A percentile compares a stretch with the other conserved stretches of the same genome.
Conservation (phyloP, 2,113 vertebrate genomes). For the Alaudala cheleensis region DNA sequence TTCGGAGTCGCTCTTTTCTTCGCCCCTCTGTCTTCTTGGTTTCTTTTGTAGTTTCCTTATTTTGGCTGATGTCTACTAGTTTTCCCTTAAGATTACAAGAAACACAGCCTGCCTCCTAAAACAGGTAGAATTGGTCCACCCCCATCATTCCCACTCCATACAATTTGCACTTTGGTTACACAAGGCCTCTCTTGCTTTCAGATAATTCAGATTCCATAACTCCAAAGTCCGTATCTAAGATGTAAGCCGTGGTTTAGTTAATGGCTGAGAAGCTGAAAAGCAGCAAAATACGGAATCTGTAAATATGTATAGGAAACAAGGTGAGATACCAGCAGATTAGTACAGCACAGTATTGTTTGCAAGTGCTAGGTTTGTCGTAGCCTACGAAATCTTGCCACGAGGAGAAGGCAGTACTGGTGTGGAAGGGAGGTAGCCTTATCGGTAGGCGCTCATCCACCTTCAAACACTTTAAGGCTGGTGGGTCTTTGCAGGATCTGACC, state of each 20-base stretch:
- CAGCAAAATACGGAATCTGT: neutral
- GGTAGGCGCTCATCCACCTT: accelerated
- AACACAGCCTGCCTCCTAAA: neutral
- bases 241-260: neutral
- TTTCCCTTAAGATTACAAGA: neutral
- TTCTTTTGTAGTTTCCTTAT: neutral
- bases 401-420: neutral
- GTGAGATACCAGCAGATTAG: neutral
- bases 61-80: neutral
- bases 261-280: neutral
- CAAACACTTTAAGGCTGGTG: accelerated
- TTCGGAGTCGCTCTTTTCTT: accelerated
- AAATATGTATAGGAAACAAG: accelerated
- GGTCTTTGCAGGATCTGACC: neutral
- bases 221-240: neutral
- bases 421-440: accelerated
- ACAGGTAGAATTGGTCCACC: accelerated
- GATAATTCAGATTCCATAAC: accelerated
- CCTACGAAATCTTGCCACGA: accelerated
- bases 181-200: neutral
- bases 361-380: neutral
- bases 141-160: accelerated
- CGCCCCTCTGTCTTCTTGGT: too few relatives aligned
- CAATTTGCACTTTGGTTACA: accelerated
- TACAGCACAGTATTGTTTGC: neutral